Evolutionary conservation across 1,140 invertebrate species (phyloP).

Genomic region (Panagrolaimus sp.): DNA sequence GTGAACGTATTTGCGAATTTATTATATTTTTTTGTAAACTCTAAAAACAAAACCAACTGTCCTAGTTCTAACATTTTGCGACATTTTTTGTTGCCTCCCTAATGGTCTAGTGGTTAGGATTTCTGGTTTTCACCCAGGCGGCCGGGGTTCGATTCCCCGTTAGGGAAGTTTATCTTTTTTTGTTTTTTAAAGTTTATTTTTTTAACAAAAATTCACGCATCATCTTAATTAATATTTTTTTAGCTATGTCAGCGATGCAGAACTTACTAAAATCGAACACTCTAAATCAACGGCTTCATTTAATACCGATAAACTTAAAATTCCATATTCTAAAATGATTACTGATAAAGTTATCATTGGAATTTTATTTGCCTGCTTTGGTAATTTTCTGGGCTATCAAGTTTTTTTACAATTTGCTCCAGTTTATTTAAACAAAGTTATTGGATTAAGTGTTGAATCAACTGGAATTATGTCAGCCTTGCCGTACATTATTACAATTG

Average conservation of each 20-base stretch:
- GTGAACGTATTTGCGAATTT: too few species aligned
- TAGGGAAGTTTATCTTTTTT: background rate
- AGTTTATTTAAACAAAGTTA: slow-evolving; percentile 50
- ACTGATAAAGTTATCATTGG: slow-evolving; percentile 27
- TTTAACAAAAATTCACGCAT: too few species aligned
- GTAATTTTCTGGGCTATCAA: slow-evolving; percentile 16
- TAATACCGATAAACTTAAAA: background rate
- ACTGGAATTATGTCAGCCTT: slow-evolving; percentile 44
- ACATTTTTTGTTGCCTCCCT: too few species aligned
- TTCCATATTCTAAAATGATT: slow-evolving; percentile 21
- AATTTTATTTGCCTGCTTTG: slow-evolving; percentile 20
- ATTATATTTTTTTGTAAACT: too few species aligned
- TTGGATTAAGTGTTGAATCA: slow-evolving; percentile 36
- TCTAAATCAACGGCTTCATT: background rate
- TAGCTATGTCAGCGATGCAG: slow-evolving; percentile 13
- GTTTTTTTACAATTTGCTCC: slow-evolving; percentile 48
- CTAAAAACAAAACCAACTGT: too few species aligned
- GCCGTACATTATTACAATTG: slow-evolving; percentile 29
- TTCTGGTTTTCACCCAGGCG: too few species aligned
- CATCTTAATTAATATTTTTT: too few species aligned
- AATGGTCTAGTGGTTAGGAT: too few species aligned
- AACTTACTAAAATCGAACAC: slow-evolving; percentile 14
- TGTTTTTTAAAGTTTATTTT: slow-evolving; percentile 2
- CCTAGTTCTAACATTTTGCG: too few species aligned
- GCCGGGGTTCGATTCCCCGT: too few species aligned